Evolutionary conservation across 2,888 invertebrate species (phyloP), one percentile per base, ranked within the genome.

Genomic region (Drosophila leonis): DNA sequence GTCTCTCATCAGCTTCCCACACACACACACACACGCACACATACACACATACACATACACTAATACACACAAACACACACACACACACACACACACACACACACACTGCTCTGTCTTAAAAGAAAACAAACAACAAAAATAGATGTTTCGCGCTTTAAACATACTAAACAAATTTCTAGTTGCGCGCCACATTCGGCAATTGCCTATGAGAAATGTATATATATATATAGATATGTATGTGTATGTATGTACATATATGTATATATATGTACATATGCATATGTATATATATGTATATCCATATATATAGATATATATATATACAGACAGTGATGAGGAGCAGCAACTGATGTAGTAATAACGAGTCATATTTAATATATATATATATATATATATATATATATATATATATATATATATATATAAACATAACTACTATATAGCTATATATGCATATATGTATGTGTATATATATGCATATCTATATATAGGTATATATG

Each of bases 321-420:
- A 24, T 39, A n/a, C 8, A 33, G 20, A 29, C n/a, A 27, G 54
- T 49, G 54, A 75, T 48, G 51, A 69, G 55, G 59, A 61, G 44
- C 48, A 35, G 64, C 72, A 66, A 55, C 62, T 59, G 60, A 57
- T 76, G 61, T 66, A 72, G 73, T 61, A 72, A 64, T 67, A 65
- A 71, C 63, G 67, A 75, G 73, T 75, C 75, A 78, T 73, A 73
- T 64, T 73, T 78, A 24, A 44, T 37, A 60, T 35, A 65, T 31
- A 64, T 33, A 65, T 39, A 57, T 18, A 64, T 33, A 46, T 44
- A 52, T 41, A 75, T 31, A 62, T 35, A 35, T 33, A 49, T 51
- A 48, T 33, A 62, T 24, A 29, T 18, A 41, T 29, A 55, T 18
- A 39, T 18, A 56, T n/a, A 39, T 12, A 31, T 13, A 46, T 7